These are phyloP conservation scores for Scopus umbretta DNA, from an alignment of 2,113 vertebrate genomes.

Conservation along the genomic window DNA sequence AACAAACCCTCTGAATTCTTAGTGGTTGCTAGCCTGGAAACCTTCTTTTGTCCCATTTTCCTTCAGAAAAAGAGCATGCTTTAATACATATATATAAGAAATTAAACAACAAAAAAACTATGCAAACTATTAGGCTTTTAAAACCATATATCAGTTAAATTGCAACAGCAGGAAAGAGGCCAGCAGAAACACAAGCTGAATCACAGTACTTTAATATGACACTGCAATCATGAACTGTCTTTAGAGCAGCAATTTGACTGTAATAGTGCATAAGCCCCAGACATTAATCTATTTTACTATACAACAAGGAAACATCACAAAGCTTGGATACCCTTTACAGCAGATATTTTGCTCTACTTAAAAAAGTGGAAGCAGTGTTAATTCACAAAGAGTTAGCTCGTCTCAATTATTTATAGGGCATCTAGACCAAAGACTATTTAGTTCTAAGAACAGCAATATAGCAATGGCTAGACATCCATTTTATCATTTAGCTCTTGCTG, in stretches of 20 bases:
- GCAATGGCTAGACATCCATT: slow-evolving; percentile 18
- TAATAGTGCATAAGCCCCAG: slow-evolving; percentile 53
- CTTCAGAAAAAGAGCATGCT: not conserved
- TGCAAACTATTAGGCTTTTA: not conserved
- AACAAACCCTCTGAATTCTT: not conserved
- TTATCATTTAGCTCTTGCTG: slow-evolving; percentile 25
- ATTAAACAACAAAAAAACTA: not conserved
- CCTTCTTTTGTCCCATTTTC: not conserved
- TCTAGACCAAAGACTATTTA: not conserved
- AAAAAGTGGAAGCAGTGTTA: slow-evolving; percentile 18
- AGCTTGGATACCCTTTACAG: not conserved
- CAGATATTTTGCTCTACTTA: not conserved
- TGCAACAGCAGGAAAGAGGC: not conserved
- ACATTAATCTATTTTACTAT: slow-evolving; percentile 61
- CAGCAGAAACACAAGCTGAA: slow-evolving; percentile 15
- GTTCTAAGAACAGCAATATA: slow-evolving; percentile 24
- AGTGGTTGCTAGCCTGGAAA: not conserved
- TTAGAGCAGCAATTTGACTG: slow-evolving; percentile 53
- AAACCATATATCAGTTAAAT: not conserved
- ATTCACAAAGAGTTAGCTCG: slow-evolving; percentile 20
- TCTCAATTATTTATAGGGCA: slow-evolving; percentile 31
- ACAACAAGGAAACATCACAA: slow-evolving; percentile 53
- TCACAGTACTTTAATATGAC: not conserved
- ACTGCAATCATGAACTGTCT: not conserved
- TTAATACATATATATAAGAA: not conserved